These are phyloP conservation scores for Vulpes ferrilata DNA, from an alignment of 2,113 vertebrate species.

Conservation along the genomic window DNA sequence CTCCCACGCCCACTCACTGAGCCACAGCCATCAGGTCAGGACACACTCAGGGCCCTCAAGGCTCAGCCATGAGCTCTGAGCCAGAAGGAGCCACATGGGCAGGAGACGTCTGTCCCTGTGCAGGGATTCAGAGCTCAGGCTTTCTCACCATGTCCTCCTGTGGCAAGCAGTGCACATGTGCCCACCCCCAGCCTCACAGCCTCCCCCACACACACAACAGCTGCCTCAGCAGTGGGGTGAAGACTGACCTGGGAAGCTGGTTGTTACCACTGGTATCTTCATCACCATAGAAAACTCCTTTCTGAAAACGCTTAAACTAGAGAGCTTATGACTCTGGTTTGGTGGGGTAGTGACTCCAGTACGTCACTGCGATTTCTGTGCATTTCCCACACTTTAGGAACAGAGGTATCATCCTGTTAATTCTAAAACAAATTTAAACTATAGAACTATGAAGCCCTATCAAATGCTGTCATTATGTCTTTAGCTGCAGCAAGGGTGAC, in stretches of 20 bases:
- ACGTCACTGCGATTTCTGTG: rapidly evolving
- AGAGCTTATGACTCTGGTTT: not conserved
- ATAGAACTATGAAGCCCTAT: rapidly evolving
- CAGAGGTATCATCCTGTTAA: rapidly evolving
- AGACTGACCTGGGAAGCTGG: not conserved
- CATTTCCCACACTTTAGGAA: not conserved
- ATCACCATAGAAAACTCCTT: rapidly evolving
- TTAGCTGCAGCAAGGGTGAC: rapidly evolving
- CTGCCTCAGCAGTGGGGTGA: not conserved
- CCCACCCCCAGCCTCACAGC: not conserved
- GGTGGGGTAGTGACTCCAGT: rapidly evolving
- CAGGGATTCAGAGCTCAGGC: not conserved
- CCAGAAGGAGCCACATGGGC: too few relatives aligned
- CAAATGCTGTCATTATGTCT: rapidly evolving
- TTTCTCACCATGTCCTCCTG: not conserved
- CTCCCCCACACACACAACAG: not conserved
- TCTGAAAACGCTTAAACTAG: not conserved
- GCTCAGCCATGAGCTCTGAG: rapidly evolving
- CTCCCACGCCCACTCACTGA: not conserved
- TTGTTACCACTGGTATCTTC: rapidly evolving
- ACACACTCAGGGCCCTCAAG: not conserved
- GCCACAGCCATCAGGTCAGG: rapidly evolving
- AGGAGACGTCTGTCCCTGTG: too few relatives aligned
- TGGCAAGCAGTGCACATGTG: not conserved
- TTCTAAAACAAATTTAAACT: too few relatives aligned